Evolutionary conservation across 2,797 vertebrate species (phyloP).

Genomic region (Menidia menidia): DNA sequence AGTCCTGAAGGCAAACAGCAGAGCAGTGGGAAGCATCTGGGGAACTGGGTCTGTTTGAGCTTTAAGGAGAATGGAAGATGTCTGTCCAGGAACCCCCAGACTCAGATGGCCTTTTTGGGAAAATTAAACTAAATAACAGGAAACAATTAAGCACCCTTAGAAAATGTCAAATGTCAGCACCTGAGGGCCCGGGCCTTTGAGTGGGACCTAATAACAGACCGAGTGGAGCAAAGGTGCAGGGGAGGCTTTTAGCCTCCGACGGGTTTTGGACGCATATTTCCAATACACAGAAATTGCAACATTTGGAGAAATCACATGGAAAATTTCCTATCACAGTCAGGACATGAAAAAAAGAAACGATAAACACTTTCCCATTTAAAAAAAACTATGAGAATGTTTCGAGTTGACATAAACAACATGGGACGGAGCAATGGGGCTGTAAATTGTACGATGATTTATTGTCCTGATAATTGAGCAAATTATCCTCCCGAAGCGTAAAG

Average conservation of each 20-base stretch:
- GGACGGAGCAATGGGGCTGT: not conserved
- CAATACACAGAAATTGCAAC: not conserved
- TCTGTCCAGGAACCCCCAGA: slow-evolving; percentile 24
- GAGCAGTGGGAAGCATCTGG: slow-evolving; percentile 5
- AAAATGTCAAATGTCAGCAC: slow-evolving; percentile 63
- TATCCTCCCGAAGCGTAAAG: not conserved
- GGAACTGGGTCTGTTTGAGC: slow-evolving; percentile 8
- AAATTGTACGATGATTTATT: not conserved
- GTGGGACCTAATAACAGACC: slow-evolving; percentile 36
- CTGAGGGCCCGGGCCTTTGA: slow-evolving; percentile 28
- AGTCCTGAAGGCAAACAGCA: slow-evolving; percentile 46
- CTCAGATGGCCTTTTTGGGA: slow-evolving; percentile 34
- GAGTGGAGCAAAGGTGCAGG: not conserved
- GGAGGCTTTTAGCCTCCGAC: too few species aligned
- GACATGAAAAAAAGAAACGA: not conserved
- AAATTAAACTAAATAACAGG: slow-evolving; percentile 77
- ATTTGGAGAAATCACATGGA: not conserved
- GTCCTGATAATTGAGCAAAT: not conserved
- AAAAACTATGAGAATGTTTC: not conserved
- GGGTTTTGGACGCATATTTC: too few species aligned
- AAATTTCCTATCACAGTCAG: not conserved
- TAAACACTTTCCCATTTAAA: too few species aligned
- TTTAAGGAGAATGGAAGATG: slow-evolving; percentile 21
- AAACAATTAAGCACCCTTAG: slow-evolving; percentile 66
- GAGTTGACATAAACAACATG: not conserved